Percentiles rank a stretch among this genome's conserved stretches.
phyloP scores from a whole-genome alignment of 1,140 invertebrate species.

The Drosophila triauraria region DNA sequence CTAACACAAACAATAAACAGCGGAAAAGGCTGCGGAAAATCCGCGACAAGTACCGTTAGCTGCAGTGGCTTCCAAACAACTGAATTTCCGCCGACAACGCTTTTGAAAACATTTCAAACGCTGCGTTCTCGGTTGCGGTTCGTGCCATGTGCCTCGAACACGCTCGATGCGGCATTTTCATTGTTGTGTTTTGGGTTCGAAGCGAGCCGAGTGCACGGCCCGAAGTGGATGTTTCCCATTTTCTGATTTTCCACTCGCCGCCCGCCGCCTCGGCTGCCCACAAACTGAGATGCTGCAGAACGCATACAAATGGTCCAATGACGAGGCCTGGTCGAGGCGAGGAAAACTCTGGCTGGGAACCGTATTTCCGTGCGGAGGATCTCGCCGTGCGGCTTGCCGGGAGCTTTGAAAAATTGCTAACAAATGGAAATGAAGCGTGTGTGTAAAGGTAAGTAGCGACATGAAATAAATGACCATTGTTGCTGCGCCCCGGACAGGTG shows the following conservation, averaged over 20 bases:
- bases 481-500: conserved; percentile 30
- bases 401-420: conserved; percentile 63
- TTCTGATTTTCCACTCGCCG: conserved; percentile 6
- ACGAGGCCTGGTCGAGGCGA: conserved; percentile 13
- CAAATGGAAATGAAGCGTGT: conserved; percentile 70
- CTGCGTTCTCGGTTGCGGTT: conserved; percentile 38
- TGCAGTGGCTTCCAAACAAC: conserved; percentile 73
- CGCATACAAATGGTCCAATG: conserved; percentile 56
- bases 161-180: conserved; percentile 60
- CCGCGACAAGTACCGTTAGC: conserved; percentile 65
- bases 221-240: conserved; percentile 14
- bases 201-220: conserved; percentile 30
- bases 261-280: background rate
- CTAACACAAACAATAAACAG: conserved; percentile 17
- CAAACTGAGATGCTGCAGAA: conserved; percentile 35
- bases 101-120: conserved; percentile 42
- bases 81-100: conserved; percentile 48
- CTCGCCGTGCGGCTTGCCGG: conserved; percentile 11
- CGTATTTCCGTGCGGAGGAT: conserved; percentile 32
- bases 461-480: conserved; percentile 56
- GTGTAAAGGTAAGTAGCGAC: conserved; percentile 57
- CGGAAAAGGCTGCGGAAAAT: conserved; percentile 17
- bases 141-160: conserved; percentile 73
- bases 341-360: conserved; percentile 24
- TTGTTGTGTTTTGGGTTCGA: conserved; percentile 78